phyloP scores from a whole-genome alignment of 1,140 invertebrate genomes.

The Caenorhabditis inopinata region DNA sequence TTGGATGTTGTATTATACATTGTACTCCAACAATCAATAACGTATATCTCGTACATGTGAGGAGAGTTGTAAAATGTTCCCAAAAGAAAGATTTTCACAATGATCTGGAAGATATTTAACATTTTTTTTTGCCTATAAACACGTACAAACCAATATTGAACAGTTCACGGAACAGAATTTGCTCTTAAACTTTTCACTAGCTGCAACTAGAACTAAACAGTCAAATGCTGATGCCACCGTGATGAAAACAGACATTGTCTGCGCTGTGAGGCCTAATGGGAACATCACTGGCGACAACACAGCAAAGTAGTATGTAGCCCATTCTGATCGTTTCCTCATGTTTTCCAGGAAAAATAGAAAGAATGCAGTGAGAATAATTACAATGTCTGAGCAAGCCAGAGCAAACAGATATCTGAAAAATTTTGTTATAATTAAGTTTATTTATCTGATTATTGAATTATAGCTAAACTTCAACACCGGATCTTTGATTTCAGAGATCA shows the following conservation, averaged over 20 bases:
- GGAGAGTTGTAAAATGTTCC: conserved; percentile 54
- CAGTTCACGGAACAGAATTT: conserved; percentile 50
- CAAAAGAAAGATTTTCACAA: conserved; percentile 48
- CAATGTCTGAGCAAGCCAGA: conserved; percentile 47
- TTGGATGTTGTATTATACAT: conserved; percentile 48
- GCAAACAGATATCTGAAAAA: conserved; percentile 47
- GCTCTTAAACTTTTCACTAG: conserved; percentile 41
- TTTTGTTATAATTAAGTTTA: not conserved
- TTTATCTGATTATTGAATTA: too few relatives aligned
- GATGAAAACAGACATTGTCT: conserved; percentile 56
- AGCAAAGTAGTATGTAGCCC: conserved; percentile 46
- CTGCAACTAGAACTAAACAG: conserved; percentile 54
- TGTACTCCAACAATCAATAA: conserved; percentile 57
- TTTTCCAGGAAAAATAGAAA: conserved; percentile 54
- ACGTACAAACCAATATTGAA: conserved; percentile 43
- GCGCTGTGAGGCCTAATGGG: conserved; percentile 57
- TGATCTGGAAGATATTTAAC: conserved; percentile 48
- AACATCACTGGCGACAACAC: conserved; percentile 53
- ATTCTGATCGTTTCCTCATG: conserved; percentile 48
- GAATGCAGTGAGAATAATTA: conserved; percentile 50
- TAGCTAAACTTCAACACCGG: too few relatives aligned
- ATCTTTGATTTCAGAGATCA: not conserved
- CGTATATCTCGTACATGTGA: conserved; percentile 59
- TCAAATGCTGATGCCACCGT: conserved; percentile 56
- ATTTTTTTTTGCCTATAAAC: not conserved